Evolutionary conservation across 2,113 vertebrate genomes (phyloP).

Genomic region (Beaufortia kweichowensis): DNA sequence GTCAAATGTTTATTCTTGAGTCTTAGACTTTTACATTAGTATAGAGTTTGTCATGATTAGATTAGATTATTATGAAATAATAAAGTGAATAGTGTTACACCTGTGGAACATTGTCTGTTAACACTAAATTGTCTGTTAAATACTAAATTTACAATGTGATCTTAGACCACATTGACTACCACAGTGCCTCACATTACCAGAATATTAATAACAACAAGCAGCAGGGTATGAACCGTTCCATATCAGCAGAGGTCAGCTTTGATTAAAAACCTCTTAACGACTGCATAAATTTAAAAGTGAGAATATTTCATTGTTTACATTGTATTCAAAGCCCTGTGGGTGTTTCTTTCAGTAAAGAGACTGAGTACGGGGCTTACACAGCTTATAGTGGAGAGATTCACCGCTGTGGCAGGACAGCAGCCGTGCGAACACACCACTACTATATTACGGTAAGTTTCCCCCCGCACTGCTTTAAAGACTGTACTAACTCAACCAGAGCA

Average conservation of each 20-base stretch:
- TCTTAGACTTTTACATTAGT: too few relatives aligned
- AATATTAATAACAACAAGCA: too few relatives aligned
- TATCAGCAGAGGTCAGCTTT: neutral
- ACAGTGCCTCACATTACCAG: too few relatives aligned
- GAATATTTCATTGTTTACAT: neutral
- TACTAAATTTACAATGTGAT: too few relatives aligned
- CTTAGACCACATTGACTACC: too few relatives aligned
- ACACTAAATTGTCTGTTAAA: too few relatives aligned
- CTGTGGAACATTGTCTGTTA: too few relatives aligned
- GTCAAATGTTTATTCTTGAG: too few relatives aligned
- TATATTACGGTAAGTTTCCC: slow-evolving; percentile 84
- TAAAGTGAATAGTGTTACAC: too few relatives aligned
- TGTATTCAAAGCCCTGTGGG: neutral
- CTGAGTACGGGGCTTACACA: slow-evolving; percentile 84
- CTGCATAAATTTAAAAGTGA: neutral
- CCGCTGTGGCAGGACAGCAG: slow-evolving; percentile 72
- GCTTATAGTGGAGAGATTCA: slow-evolving; percentile 84
- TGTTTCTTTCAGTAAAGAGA: slow-evolving; percentile 81
- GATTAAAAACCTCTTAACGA: neutral
- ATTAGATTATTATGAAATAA: too few relatives aligned
- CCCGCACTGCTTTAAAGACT: neutral
- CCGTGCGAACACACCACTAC: slow-evolving; percentile 78
- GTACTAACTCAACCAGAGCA: neutral
- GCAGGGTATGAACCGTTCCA: too few relatives aligned
- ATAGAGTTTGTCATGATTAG: too few relatives aligned